phyloP scores from a whole-genome alignment of 2,888 invertebrate species.

The Oligia strigilis region DNA sequence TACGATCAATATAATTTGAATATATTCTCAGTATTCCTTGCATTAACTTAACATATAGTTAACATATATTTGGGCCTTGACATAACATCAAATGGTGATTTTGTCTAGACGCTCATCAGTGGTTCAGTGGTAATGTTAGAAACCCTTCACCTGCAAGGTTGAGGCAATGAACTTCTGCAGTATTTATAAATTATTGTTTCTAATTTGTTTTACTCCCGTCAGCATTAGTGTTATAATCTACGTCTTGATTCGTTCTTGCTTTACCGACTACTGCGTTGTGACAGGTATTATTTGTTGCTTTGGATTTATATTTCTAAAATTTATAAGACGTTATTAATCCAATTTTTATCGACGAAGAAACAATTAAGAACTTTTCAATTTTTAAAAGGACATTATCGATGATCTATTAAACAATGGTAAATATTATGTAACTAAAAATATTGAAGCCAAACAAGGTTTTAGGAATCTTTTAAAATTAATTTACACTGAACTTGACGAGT shows the following conservation, averaged over 20 bases:
- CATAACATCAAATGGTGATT: slow-evolving; percentile 36
- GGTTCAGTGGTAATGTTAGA: not conserved
- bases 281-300: not conserved
- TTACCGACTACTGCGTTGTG: not conserved
- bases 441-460: not conserved
- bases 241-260: not conserved
- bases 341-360: not conserved
- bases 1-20: slow-evolving; percentile 55
- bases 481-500: not conserved
- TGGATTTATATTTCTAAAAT: not conserved
- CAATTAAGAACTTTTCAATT: not conserved
- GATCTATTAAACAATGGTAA: not conserved
- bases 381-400: not conserved
- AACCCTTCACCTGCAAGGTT: slow-evolving; percentile 54
- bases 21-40: slow-evolving; percentile 52
- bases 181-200: slow-evolving; percentile 9
- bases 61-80: slow-evolving; percentile 61
- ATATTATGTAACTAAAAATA: not conserved
- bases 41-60: slow-evolving; percentile 58
- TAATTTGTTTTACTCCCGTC: not conserved
- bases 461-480: not conserved
- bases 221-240: slow-evolving; percentile 6
- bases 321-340: not conserved
- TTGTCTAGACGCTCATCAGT: slow-evolving; percentile 46
- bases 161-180: slow-evolving; percentile 53